These are phyloP conservation scores for Beris morrisii DNA, from an alignment of 2,888 invertebrate genomes.

Conservation along the genomic window DNA sequence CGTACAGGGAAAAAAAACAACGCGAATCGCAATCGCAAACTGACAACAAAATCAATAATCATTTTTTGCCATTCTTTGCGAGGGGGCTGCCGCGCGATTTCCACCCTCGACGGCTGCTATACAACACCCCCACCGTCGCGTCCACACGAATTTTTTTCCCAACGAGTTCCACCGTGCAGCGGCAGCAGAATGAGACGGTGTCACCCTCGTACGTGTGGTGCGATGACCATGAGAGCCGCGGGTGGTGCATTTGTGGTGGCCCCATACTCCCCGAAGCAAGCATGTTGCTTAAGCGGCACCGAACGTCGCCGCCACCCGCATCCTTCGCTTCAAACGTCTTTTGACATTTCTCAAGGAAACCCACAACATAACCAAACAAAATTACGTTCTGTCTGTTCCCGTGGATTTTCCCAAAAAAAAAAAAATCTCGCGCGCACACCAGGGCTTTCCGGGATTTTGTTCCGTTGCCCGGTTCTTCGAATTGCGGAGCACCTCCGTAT, in stretches of 20 bases:
- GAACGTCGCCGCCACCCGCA: background rate
- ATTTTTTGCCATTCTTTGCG: conserved; percentile 40
- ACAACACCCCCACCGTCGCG: background rate
- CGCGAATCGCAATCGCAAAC: conserved; percentile 41
- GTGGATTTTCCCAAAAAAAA: background rate
- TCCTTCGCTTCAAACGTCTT: conserved; percentile 23
- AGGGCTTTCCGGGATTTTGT: background rate
- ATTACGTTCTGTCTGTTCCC: background rate
- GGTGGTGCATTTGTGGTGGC: conserved; percentile 18
- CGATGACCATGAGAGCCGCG: conserved; percentile 1
- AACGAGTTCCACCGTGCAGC: background rate
- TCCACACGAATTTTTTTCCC: conserved; percentile 6
- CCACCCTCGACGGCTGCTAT: background rate
- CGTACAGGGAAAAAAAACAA: conserved; percentile 12
- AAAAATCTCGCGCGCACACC: background rate
- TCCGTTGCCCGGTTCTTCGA: background rate
- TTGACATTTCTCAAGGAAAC: conserved; percentile 38
- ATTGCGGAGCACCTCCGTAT: background rate
- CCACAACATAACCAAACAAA: conserved; percentile 31
- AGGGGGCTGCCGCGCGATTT: conserved; percentile 19
- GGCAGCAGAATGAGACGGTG: conserved; percentile 1
- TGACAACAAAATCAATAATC: conserved; percentile 42
- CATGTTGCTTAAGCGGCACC: background rate
- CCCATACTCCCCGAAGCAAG: conserved; percentile 1
- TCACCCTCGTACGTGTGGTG: conserved; percentile 9